Evolutionary conservation across 1,140 invertebrate species (phyloP).

Genomic region (Tachypleus tridentatus): DNA sequence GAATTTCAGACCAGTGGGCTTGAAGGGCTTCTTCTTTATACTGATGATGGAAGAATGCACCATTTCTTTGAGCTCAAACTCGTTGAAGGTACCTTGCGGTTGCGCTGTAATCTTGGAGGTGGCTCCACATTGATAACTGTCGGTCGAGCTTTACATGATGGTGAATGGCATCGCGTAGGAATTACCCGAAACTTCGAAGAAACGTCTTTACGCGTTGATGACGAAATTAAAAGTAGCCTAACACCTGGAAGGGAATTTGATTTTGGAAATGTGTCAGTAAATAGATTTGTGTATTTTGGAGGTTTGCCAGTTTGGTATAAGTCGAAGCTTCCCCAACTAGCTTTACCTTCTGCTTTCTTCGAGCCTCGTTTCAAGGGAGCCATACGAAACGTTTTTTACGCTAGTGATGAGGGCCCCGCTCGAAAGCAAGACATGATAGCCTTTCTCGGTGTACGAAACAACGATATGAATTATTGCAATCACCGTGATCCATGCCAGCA

Average conservation of each 20-base stretch:
- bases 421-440: constrained; percentile 54
- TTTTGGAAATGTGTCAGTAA: constrained; percentile 67
- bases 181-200: constrained; percentile 58
- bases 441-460: constrained; percentile 51
- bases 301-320: constrained; percentile 82
- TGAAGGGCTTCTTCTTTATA: constrained; percentile 78
- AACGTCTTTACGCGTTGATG: constrained; percentile 68
- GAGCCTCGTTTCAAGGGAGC: constrained; percentile 75
- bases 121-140: constrained; percentile 77
- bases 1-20: constrained; percentile 85
- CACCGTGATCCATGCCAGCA: constrained; percentile 80
- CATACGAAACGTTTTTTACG: constrained; percentile 73
- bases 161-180: constrained; percentile 73
- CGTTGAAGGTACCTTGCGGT: constrained; percentile 71
- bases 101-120: constrained; percentile 74
- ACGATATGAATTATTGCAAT: constrained; percentile 62
- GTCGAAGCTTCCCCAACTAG: constrained; percentile 63
- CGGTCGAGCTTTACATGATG: constrained; percentile 70
- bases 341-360: constrained; percentile 76
- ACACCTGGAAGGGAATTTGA: constrained; percentile 32
- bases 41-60: constrained; percentile 83
- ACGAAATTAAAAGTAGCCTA: constrained; percentile 53
- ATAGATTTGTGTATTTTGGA: constrained; percentile 82
- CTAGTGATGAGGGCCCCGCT: constrained; percentile 54
- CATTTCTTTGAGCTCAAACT: constrained; percentile 93